Conservation (phyloP, 1,140 invertebrate species). For the Leptonema lineaticorne region DNA sequence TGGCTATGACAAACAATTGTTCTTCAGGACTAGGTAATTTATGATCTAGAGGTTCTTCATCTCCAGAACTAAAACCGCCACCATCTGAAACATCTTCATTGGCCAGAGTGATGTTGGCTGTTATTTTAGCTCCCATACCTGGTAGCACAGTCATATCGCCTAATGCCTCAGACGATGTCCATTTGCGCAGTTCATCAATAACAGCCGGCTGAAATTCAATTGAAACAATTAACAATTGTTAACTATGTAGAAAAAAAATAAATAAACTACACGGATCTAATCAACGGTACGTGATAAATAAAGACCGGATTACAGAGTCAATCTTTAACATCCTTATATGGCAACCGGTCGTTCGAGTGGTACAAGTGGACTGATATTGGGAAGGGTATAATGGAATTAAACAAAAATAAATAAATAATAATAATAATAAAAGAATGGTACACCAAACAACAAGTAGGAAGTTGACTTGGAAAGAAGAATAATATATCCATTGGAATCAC, state of each 20-base stretch:
- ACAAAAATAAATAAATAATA: slow-evolving; percentile 15
- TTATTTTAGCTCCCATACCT: slow-evolving; percentile 65
- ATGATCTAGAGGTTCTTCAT: slow-evolving; percentile 75
- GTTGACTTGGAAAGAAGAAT: slow-evolving; percentile 19
- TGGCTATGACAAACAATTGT: slow-evolving; percentile 74
- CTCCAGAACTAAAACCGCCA: slow-evolving; percentile 51
- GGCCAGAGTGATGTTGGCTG: slow-evolving; percentile 51
- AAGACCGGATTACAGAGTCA: background rate
- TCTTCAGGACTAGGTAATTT: slow-evolving; percentile 80
- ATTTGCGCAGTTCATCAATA: slow-evolving; percentile 75
- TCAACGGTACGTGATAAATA: no score
- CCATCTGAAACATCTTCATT: slow-evolving; percentile 58
- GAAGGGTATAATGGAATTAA: background rate
- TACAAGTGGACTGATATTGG: background rate
- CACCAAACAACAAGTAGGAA: slow-evolving; percentile 26
- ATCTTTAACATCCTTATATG: slow-evolving; percentile 24
- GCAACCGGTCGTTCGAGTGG: slow-evolving; percentile 14
- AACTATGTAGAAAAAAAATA: no score
- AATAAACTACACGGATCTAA: no score
- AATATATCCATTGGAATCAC: slow-evolving; percentile 32
- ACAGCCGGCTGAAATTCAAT: slow-evolving; percentile 68
- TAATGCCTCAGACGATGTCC: slow-evolving; percentile 80
- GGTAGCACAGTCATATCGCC: slow-evolving; percentile 78
- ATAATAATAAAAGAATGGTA: background rate
- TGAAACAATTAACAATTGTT: background rate